These are phyloP conservation scores for Brachionus paranguensis DNA, from an alignment of 1,140 invertebrate genomes.

Conservation along the genomic window DNA sequence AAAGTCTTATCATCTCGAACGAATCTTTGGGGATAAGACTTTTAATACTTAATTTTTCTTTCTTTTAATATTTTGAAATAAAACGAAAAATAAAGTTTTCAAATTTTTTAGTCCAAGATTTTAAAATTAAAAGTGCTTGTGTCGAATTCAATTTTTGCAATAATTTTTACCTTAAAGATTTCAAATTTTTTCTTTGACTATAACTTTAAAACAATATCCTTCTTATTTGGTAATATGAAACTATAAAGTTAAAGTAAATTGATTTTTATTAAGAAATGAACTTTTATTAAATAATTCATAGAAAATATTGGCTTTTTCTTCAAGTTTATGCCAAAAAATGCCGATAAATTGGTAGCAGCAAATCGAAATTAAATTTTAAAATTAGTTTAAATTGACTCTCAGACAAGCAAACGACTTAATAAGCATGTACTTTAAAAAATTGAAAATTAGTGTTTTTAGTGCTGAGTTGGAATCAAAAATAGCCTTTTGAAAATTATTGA, in stretches of 20 bases:
- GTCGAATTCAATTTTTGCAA: no score
- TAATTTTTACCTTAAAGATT: no score
- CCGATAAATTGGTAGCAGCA: background rate
- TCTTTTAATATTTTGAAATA: background rate
- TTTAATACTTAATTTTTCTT: background rate
- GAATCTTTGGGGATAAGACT: background rate
- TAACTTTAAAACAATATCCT: background rate
- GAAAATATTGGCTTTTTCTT: background rate
- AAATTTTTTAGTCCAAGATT: background rate
- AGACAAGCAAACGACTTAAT: background rate
- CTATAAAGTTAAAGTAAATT: background rate
- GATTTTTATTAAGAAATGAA: background rate
- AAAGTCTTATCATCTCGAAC: background rate
- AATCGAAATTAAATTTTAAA: background rate
- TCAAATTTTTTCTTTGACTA: background rate
- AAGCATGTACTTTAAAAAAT: background rate
- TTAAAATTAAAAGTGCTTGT: background rate
- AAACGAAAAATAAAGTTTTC: background rate
- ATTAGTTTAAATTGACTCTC: background rate
- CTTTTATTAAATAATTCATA: background rate
- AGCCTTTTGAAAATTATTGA: background rate
- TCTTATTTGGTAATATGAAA: background rate
- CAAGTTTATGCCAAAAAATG: background rate
- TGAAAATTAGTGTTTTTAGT: background rate
- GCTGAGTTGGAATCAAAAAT: background rate